Percentiles rank a stretch among this genome's conserved stretches.
These are phyloP conservation scores for Rousettus leschenaultii DNA, from an alignment of 2,113 vertebrate genomes.

Conservation along the genomic window DNA sequence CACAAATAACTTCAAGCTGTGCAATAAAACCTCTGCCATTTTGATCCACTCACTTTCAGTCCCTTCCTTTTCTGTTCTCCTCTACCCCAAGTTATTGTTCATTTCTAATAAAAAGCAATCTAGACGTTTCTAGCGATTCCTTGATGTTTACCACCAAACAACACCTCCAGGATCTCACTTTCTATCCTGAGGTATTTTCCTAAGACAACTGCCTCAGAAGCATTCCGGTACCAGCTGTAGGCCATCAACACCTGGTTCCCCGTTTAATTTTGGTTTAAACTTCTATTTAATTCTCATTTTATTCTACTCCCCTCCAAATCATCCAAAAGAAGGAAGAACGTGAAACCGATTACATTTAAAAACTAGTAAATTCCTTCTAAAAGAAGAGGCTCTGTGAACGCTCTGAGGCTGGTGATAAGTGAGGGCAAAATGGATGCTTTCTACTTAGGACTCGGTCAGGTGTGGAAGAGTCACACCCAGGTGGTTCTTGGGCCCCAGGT, in stretches of 20 bases:
- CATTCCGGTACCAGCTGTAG: background rate
- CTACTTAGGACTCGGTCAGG: background rate
- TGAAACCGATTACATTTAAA: background rate
- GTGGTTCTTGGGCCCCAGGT: accelerated
- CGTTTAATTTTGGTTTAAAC: background rate
- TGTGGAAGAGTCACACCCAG: background rate
- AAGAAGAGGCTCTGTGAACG: background rate
- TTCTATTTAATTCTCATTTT: background rate
- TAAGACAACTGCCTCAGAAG: background rate
- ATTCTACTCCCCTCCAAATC: background rate
- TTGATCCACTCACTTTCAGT: background rate
- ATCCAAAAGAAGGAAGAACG: background rate
- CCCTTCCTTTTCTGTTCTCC: background rate
- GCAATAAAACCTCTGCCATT: background rate
- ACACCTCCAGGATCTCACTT: background rate
- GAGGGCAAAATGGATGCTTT: background rate
- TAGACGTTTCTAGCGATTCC: background rate
- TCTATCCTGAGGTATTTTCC: background rate
- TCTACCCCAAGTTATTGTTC: background rate
- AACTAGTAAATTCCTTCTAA: background rate
- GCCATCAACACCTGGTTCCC: background rate
- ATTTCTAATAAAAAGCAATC: background rate
- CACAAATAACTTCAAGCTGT: background rate
- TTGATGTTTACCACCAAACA: background rate
- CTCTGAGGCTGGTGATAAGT: background rate